These are phyloP conservation scores for Marmota flaviventris DNA, from an alignment of 2,113 vertebrate species.

Conservation along the genomic window DNA sequence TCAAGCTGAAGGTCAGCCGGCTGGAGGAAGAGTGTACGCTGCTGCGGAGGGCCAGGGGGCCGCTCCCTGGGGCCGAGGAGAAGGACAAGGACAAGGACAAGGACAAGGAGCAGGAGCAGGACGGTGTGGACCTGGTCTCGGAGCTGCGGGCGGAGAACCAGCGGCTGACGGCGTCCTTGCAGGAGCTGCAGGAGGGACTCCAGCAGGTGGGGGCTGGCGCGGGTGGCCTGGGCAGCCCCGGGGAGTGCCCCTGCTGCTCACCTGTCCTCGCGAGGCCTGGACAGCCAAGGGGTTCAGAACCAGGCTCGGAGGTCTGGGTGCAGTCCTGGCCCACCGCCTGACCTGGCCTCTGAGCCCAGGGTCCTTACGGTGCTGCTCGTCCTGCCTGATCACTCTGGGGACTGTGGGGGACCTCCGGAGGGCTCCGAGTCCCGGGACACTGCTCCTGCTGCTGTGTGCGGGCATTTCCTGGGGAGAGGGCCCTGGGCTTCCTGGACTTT, in stretches of 20 bases:
- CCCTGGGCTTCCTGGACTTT: neutral
- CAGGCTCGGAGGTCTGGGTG: neutral
- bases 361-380: accelerated
- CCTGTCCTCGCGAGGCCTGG: neutral
- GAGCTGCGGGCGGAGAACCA: slow-evolving; percentile 89
- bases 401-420: neutral
- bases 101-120: slow-evolving; percentile 70
- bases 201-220: slow-evolving; percentile 84
- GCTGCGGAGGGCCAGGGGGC: slow-evolving; percentile 73
- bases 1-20: slow-evolving; percentile 90
- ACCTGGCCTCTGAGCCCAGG: neutral
- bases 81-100: slow-evolving; percentile 72
- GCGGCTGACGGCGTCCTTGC: slow-evolving; percentile 82
- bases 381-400: neutral
- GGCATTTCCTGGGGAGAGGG: neutral
- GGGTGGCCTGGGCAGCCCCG: accelerated
- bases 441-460: neutral
- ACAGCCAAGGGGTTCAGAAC: neutral
- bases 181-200: slow-evolving; percentile 88
- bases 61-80: neutral
- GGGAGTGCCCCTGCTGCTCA: neutral
- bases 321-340: neutral
- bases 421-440: neutral
- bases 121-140: slow-evolving; percentile 59
- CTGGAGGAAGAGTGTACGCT: slow-evolving; percentile 86